Percentiles rank a stretch among this genome's conserved stretches.
These are phyloP conservation scores for Pogonophryne albipinna DNA, from an alignment of 2,797 vertebrate genomes.

Conservation along the genomic window DNA sequence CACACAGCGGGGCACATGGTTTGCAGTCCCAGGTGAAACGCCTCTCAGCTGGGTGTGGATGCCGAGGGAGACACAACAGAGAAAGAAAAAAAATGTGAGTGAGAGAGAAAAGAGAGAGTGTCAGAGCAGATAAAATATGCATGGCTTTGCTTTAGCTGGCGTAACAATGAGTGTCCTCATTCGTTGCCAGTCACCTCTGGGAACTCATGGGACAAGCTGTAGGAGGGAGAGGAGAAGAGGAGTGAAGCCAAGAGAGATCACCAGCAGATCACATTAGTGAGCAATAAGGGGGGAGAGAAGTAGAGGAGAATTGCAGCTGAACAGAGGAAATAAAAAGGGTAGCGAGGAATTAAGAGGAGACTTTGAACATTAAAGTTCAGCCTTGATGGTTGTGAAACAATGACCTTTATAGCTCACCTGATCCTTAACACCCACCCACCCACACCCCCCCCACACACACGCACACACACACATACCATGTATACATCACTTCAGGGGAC, in stretches of 20 bases:
- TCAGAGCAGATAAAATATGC: slow-evolving; percentile 78
- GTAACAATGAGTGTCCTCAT: slow-evolving; percentile 76
- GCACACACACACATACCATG: too few relatives aligned
- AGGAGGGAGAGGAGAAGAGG: slow-evolving; percentile 14
- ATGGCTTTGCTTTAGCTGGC: slow-evolving; percentile 63
- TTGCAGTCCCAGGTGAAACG: slow-evolving; percentile 62
- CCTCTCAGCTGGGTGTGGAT: slow-evolving; percentile 45
- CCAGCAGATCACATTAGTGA: slow-evolving; percentile 13
- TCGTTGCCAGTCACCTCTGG: slow-evolving; percentile 74
- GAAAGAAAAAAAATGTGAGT: neutral
- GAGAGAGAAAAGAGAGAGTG: slow-evolving; percentile 14
- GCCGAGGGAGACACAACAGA: slow-evolving; percentile 2
- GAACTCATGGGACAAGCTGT: slow-evolving; percentile 48
- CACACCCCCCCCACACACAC: too few relatives aligned
- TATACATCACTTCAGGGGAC: too few relatives aligned
- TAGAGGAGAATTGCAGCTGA: slow-evolving; percentile 10
- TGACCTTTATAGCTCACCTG: slow-evolving; percentile 32
- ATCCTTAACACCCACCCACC: neutral
- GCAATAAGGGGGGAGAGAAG: slow-evolving; percentile 2
- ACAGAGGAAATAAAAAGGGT: slow-evolving; percentile 5
- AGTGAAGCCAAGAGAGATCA: slow-evolving; percentile 9
- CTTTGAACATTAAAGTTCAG: slow-evolving; percentile 16
- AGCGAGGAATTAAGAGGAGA: slow-evolving; percentile 33
- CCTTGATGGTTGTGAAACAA: slow-evolving; percentile 12
- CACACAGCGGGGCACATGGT: slow-evolving; percentile 19